Conservation (phyloP, 2,888 invertebrate genomes). For the Eumacrocentrus americanus region DNA sequence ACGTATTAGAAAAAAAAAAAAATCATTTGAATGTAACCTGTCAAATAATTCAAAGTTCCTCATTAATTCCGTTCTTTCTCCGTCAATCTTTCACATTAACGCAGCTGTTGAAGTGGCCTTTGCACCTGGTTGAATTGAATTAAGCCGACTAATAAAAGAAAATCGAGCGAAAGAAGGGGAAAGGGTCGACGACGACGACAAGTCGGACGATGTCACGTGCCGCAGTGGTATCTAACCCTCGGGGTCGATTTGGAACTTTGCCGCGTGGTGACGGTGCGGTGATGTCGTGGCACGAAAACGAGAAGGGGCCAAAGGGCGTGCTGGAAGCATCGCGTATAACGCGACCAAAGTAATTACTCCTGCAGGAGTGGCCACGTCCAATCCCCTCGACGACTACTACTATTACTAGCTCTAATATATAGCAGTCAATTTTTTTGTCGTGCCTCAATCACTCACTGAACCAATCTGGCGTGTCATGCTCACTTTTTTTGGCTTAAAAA, state of each 20-base stretch:
- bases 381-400: background rate
- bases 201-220: conserved; percentile 22
- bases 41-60: background rate
- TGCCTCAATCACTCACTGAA: background rate
- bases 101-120: conserved; percentile 22
- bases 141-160: conserved; percentile 40
- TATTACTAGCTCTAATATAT: background rate
- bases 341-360: conserved; percentile 14
- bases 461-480: background rate
- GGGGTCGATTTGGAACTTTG: conserved; percentile 20
- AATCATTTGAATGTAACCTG: background rate
- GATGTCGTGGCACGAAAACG: conserved; percentile 18
- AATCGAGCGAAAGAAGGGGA: conserved; percentile 17
- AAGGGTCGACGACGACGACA: conserved; percentile 6
- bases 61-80: too few species aligned
- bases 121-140: conserved; percentile 42
- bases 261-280: background rate
- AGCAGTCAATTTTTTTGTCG: background rate
- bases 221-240: conserved; percentile 17
- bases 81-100: conserved; percentile 18
- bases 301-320: conserved; percentile 12
- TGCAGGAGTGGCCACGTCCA: conserved; percentile 7
- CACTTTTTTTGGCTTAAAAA: background rate
- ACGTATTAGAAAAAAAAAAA: conserved; percentile 6
- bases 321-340: conserved; percentile 7